Evolutionary conservation across 2,797 vertebrate species (phyloP).

Genomic region (Acridotheres tristis): DNA sequence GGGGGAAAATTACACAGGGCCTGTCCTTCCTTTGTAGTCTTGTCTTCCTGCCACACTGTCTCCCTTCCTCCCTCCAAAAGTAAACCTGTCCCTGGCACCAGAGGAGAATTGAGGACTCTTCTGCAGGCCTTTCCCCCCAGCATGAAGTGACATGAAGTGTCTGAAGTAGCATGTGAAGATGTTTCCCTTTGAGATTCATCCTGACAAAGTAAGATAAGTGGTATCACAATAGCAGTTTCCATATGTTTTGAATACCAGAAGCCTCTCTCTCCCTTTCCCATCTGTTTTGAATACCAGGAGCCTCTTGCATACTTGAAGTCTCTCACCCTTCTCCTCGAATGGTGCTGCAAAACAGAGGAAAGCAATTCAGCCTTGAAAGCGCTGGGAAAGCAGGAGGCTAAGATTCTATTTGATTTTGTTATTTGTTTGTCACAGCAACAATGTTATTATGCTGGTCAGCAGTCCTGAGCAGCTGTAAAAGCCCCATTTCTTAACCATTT

Average conservation of each 20-base stretch:
- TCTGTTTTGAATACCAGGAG: not conserved
- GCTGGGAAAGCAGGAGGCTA: not conserved
- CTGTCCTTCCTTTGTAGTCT: not conserved
- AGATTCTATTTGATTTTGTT: not conserved
- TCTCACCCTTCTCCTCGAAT: not conserved
- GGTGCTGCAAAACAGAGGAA: not conserved
- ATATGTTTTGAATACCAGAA: not conserved
- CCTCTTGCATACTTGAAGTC: not conserved
- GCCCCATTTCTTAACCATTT: not conserved
- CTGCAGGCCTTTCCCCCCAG: not conserved
- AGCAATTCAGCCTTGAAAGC: not conserved
- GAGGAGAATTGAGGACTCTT: not conserved
- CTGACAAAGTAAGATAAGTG: not conserved
- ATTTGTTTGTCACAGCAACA: not conserved
- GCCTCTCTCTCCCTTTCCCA: not conserved
- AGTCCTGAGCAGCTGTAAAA: not conserved
- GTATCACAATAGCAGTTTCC: not conserved
- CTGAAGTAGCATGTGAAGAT: not conserved
- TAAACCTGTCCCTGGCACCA: not conserved
- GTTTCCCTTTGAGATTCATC: not conserved
- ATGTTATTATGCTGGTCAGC: conserved; percentile 17
- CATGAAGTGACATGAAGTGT: not conserved
- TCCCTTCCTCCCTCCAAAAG: not conserved
- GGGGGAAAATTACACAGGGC: not conserved
- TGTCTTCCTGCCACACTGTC: not conserved